These are phyloP conservation scores for Nesidiocoris tenuis DNA, from an alignment of 2,888 invertebrate genomes.

Conservation along the genomic window DNA sequence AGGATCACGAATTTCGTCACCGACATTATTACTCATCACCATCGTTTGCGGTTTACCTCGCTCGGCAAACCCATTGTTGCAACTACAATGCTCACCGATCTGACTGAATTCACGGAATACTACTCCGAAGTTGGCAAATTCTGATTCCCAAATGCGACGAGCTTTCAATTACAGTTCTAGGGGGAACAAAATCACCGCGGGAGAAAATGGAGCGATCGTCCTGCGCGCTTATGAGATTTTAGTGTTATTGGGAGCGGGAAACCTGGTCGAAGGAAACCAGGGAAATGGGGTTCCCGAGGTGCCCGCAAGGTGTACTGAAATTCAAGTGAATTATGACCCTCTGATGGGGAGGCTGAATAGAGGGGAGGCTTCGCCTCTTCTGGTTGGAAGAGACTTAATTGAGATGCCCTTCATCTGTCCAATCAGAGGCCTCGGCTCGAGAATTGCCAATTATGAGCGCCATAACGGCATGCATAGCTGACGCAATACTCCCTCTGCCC, in stretches of 20 bases:
- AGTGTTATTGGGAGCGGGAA: slow-evolving; percentile 30
- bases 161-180: slow-evolving; percentile 27
- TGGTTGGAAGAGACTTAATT: slow-evolving; percentile 41
- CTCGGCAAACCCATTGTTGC: no score
- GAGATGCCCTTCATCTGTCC: slow-evolving; percentile 40
- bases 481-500: slow-evolving; percentile 1
- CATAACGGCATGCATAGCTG: slow-evolving; percentile 36
- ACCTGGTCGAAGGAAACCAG: background rate
- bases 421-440: slow-evolving; percentile 29
- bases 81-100: no score
- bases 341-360: background rate
- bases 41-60: no score
- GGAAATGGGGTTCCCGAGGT: slow-evolving; percentile 23
- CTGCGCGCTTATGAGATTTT: slow-evolving; percentile 37
- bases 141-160: slow-evolving; percentile 10
- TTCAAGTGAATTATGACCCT: slow-evolving; percentile 40
- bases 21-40: no score
- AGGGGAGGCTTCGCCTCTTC: slow-evolving; percentile 28
- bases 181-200: slow-evolving; percentile 16
- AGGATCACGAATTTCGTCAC: no score
- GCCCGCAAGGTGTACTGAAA: slow-evolving; percentile 13
- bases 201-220: slow-evolving; percentile 9
- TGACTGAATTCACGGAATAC: no score
- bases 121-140: no score
- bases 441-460: slow-evolving; percentile 42